These are phyloP conservation scores for Halictus quadricinctus DNA, from an alignment of 2,888 invertebrate species.

Conservation along the genomic window DNA sequence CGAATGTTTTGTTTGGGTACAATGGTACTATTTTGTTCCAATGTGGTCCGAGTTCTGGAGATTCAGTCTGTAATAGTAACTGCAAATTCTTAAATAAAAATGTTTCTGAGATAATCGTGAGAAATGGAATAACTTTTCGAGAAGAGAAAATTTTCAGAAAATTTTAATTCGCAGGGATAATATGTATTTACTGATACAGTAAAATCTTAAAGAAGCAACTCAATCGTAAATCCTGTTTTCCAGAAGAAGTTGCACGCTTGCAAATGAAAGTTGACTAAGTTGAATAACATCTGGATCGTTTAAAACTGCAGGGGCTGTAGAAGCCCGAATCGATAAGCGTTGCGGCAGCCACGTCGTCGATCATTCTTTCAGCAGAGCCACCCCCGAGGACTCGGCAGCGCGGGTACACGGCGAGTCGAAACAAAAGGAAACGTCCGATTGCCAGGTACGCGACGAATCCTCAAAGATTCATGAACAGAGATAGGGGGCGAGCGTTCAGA, in stretches of 20 bases:
- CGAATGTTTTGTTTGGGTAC: neutral
- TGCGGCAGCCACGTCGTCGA: conserved; percentile 13
- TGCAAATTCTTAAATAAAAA: neutral
- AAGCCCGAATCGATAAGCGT: neutral
- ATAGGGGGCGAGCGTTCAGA: conserved; percentile 21
- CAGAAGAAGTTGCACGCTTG: too few species aligned
- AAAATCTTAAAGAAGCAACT: too few species aligned
- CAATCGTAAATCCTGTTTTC: too few species aligned
- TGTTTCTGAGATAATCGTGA: too few species aligned
- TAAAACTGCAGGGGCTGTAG: too few species aligned
- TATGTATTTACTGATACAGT: too few species aligned
- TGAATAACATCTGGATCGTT: neutral
- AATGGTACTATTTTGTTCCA: neutral
- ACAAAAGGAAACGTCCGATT: conserved; percentile 51
- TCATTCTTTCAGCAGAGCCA: conserved; percentile 12
- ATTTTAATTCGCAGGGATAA: too few species aligned
- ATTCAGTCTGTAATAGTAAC: neutral
- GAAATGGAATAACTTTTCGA: too few species aligned
- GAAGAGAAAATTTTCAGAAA: too few species aligned
- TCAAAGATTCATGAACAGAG: conserved; percentile 63
- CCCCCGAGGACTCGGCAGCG: neutral
- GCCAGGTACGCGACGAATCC: conserved; percentile 47
- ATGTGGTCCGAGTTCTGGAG: neutral
- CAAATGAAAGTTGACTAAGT: neutral
- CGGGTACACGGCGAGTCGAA: conserved; percentile 25